A percentile compares a stretch with the other conserved stretches of the same genome.
These are phyloP conservation scores for Xenotilapia flavipinnis DNA, from an alignment of 2,113 vertebrate genomes.

Conservation along the genomic window DNA sequence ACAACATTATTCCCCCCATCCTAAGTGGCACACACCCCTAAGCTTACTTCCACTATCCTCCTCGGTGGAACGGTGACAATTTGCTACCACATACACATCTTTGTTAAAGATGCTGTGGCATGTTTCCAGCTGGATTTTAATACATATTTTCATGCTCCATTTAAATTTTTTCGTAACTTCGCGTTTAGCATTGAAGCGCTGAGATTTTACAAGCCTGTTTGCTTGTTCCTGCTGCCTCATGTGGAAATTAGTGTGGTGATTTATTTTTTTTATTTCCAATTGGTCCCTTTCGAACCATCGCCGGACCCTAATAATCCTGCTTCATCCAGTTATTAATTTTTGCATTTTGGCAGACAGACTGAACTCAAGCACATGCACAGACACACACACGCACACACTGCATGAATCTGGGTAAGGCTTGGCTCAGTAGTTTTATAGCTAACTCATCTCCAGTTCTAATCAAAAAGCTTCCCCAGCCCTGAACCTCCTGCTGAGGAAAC, in stretches of 20 bases:
- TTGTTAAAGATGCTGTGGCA: conserved; percentile 43
- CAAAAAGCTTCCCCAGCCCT: conserved; percentile 45
- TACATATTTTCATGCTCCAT: conserved; percentile 56
- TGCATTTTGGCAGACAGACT: conserved; percentile 18
- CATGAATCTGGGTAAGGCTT: conserved; percentile 16
- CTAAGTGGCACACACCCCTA: conserved; percentile 55
- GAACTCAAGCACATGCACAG: not conserved
- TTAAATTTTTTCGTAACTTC: conserved; percentile 46
- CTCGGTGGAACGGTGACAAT: conserved; percentile 49
- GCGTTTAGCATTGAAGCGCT: conserved; percentile 16
- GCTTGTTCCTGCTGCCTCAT: conserved; percentile 11
- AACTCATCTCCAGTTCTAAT: conserved; percentile 66
- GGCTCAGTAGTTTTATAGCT: conserved; percentile 60
- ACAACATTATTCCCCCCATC: conserved; percentile 51
- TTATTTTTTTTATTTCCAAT: not conserved
- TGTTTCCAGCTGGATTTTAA: conserved; percentile 54
- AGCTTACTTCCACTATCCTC: conserved; percentile 47
- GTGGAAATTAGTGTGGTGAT: conserved; percentile 7
- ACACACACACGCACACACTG: not conserved
- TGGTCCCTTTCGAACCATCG: not conserved
- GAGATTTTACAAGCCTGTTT: conserved; percentile 32
- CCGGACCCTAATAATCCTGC: conserved; percentile 20
- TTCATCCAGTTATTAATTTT: conserved; percentile 15
- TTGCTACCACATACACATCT: conserved; percentile 40
- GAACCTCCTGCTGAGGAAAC: conserved; percentile 52